Percentiles rank a stretch among this genome's conserved stretches.
Evolutionary conservation across 1,140 invertebrate genomes (phyloP).

Genomic region (Zophobas atratus): DNA sequence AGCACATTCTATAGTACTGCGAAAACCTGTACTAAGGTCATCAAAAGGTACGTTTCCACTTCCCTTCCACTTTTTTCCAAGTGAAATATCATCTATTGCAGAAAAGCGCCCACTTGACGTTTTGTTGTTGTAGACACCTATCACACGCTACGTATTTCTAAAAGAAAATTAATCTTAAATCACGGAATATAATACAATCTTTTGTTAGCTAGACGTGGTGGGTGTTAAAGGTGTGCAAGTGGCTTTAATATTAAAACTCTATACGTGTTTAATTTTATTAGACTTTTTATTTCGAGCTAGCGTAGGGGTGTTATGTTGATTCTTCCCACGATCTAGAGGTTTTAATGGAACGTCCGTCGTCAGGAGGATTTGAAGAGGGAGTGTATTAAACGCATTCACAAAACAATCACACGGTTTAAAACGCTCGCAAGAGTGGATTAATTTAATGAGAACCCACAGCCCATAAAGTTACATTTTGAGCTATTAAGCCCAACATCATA

Average conservation of each 20-base stretch:
- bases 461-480: no score
- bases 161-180: constrained; percentile 35
- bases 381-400: background rate
- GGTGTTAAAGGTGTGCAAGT: constrained; percentile 36
- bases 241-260: constrained; percentile 29
- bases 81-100: constrained; percentile 1
- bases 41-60: background rate
- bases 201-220: constrained; percentile 4
- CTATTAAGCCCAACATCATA: no score
- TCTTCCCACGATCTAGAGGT: constrained; percentile 17
- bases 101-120: constrained; percentile 14
- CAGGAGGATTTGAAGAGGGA: background rate
- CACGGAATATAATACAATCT: constrained; percentile 17
- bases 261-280: constrained; percentile 39
- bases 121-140: background rate
- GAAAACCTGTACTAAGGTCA: constrained; percentile 17
- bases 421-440: no score
- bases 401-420: background rate
- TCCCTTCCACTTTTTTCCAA: background rate
- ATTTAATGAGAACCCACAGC: no score
- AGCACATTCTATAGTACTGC: constrained; percentile 24
- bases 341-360: background rate
- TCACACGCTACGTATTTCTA: background rate
- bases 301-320: constrained; percentile 43
- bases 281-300: constrained; percentile 29